Evolutionary conservation across 2,113 vertebrate genomes (phyloP), one percentile per base, ranked within the genome.

Genomic region (Erpornis zantholeuca): DNA sequence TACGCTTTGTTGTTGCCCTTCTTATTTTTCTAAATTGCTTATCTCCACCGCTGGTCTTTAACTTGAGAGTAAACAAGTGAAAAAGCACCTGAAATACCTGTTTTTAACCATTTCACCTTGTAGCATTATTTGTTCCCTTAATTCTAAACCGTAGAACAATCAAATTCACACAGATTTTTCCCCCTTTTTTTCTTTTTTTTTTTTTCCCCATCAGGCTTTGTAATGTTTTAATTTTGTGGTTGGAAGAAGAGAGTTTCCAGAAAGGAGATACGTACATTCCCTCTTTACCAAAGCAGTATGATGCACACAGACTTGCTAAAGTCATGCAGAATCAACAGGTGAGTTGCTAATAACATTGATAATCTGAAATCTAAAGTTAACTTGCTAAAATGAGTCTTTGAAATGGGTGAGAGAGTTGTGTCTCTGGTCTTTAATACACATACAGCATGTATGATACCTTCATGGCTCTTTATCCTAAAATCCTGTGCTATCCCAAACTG

Each of bases 181-280:
- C 5, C 1, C 2, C 3, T 10, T 5, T 44, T 6, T 17, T 19
- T 54, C 44, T 40, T 13, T 7, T 21, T 15, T 28, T 49, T 40
- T 13, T 7, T 21, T 14, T 28, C 11, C 15, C 59, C 54, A 77
- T 47, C 86, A 99, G 99, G 97, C 98, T 99, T 95, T 99, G 99
- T 97, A 98, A 98, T 86, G 98, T 99, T 21, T 99, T 99, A 97
- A 92, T 98, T 65, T 50, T 99, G 82, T 99, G 99, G 99, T 61
- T 99, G 96, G 99, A 99, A 95, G 99, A 99, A 95, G 99, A 99
- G 87, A 99, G 92, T 85, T 98, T 99, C 90, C 99, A 99, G 94
- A 99, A 98, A 85, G 99, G 99, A 95, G 98, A 99, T 86, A 98
- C 98, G 1, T 99, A 99, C 93, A 97, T 99, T 88, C 99, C 99